Percentiles rank a stretch among this genome's conserved stretches.
Evolutionary conservation across 53 echinoderm and acorn worm genomes (phyloP).

Genomic region (Echinometra lucunter): DNA sequence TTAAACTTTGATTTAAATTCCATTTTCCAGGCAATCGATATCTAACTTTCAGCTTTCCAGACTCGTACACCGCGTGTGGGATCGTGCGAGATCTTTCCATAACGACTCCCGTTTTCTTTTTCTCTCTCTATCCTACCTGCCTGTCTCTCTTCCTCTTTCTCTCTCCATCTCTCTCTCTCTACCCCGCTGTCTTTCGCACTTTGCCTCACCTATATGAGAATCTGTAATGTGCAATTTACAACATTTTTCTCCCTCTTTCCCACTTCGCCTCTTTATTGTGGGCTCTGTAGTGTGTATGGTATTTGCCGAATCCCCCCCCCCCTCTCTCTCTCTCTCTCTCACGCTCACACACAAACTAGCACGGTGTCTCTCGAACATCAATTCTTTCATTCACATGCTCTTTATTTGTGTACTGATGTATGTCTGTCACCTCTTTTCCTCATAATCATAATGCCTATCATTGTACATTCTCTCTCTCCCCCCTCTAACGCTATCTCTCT

Average conservation of each 20-base stretch:
- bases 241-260: too few species aligned
- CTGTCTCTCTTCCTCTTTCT: not conserved
- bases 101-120: not conserved
- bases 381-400: too few species aligned
- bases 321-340: not conserved
- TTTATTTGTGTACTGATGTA: too few species aligned
- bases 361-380: not conserved
- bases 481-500: not conserved
- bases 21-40: not conserved
- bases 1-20: conserved; percentile 9
- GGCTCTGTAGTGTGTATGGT: too few species aligned
- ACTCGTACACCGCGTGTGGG: too few species aligned
- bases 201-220: too few species aligned
- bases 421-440: too few species aligned
- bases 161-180: not conserved
- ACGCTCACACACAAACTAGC: not conserved
- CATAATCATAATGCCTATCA: too few species aligned
- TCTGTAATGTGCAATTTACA: too few species aligned
- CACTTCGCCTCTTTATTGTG: too few species aligned
- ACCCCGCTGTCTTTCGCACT: not conserved
- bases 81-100: not conserved
- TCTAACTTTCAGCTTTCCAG: not conserved
- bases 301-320: not conserved
- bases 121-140: not conserved
- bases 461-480: not conserved